Percentiles rank a stretch among this genome's conserved stretches.
phyloP scores from a whole-genome alignment of 2,113 vertebrate species.

The Syngnathus floridae region DNA sequence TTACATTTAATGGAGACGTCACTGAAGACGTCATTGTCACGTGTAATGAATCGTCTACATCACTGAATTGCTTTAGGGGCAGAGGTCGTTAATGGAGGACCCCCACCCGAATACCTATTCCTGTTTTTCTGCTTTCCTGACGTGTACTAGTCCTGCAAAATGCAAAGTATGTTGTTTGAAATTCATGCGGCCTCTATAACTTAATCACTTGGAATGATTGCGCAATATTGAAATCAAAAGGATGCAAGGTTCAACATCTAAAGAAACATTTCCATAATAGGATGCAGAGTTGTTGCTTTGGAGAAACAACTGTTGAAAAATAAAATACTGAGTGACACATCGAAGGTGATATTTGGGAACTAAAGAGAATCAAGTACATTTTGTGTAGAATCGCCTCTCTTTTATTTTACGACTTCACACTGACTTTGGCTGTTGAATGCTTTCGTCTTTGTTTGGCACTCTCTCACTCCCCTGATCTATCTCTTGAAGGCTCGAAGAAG shows the following conservation, averaged over 20 bases:
- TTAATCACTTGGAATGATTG: background rate
- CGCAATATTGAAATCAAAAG: background rate
- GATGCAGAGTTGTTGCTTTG: background rate
- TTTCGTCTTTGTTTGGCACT: slow-evolving; percentile 23
- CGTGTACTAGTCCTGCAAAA: background rate
- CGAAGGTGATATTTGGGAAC: background rate
- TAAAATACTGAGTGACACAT: background rate
- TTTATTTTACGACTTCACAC: slow-evolving; percentile 21
- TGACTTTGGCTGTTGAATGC: slow-evolving; percentile 14
- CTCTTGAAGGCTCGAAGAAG: slow-evolving; percentile 40
- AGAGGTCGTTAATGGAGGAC: no score
- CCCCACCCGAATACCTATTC: no score
- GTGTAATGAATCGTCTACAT: no score
- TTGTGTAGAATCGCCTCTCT: slow-evolving; percentile 12
- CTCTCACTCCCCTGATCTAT: slow-evolving; percentile 29
- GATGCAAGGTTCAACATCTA: background rate
- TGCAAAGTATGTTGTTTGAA: no score
- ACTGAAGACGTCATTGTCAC: no score
- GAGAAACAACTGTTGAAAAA: background rate
- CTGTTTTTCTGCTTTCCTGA: no score
- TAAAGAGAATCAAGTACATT: background rate
- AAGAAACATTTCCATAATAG: background rate
- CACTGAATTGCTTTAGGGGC: no score
- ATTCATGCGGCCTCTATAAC: background rate
- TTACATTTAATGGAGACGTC: background rate